phyloP scores from a whole-genome alignment of 2,888 invertebrate genomes.

The Nematopogon swammerdamellus region DNA sequence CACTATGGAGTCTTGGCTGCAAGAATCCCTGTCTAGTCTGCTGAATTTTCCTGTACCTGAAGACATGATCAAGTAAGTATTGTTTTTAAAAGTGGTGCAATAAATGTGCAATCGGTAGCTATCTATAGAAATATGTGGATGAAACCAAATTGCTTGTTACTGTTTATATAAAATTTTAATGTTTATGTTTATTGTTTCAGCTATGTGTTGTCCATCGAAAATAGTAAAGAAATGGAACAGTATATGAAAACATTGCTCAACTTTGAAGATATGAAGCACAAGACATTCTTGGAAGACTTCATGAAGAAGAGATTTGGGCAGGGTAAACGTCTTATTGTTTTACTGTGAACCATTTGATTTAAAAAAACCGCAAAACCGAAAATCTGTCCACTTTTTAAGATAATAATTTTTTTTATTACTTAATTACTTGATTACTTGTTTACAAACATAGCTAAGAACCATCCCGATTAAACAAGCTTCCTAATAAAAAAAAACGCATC shows the following conservation, averaged over 20 bases:
- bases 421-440: too few species aligned
- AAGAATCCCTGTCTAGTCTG: slow-evolving; percentile 61
- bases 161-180: slow-evolving; percentile 4
- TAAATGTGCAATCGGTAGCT: background rate
- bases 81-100: too few species aligned
- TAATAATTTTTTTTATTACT: too few species aligned
- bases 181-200: slow-evolving; percentile 39
- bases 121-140: too few species aligned
- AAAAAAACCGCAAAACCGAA: slow-evolving; percentile 29
- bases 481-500: too few species aligned
- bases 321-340: slow-evolving; percentile 8
- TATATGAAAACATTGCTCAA: slow-evolving; percentile 75
- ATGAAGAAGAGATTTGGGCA: slow-evolving; percentile 48
- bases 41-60: slow-evolving; percentile 66
- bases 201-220: slow-evolving; percentile 68
- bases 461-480: too few species aligned
- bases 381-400: too few species aligned
- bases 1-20: slow-evolving; percentile 68
- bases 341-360: slow-evolving; percentile 20
- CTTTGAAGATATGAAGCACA: slow-evolving; percentile 62
- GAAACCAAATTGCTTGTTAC: too few species aligned
- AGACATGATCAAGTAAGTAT: slow-evolving; percentile 65
- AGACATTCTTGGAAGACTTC: slow-evolving; percentile 62
- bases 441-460: too few species aligned
- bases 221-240: slow-evolving; percentile 69